Base-by-base conservation (phyloP, 2,797 vertebrate genomes). In the Mormyrus proboscirostris region DNA sequence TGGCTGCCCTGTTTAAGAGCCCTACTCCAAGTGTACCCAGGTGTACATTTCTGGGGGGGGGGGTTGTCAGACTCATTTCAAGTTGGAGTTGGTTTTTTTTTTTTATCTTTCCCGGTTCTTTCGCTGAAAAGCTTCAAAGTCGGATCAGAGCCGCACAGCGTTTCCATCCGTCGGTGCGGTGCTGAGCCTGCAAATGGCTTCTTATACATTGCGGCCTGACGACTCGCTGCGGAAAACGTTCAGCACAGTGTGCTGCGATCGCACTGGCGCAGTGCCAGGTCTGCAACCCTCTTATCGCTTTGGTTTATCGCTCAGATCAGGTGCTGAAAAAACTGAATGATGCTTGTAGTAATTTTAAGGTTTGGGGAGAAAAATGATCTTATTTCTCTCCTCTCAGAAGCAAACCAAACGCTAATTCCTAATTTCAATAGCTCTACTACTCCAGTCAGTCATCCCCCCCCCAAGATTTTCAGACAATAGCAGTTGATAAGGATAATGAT, bases 401-500 rank as follows among this genome's bases (percentile, higher is more conserved):
- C n/a, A 49, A 85, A 47, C 2, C 83, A 53, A 85, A 85, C 0
- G 0, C 50, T 50, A 25, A 82, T 47, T 82, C 76, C 41, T 22
- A n/a, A 82, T 22, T 82, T 47, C 76, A 9, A 22, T 16, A 38
- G 33, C 69, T 73, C 33, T 16, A 38, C 65, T 73, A 38, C 38
- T 14, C 29, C 16, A 38, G 12, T 38, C 29, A 73, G 65, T 73
- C 29, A 38, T 0, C 10, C 25, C 65, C 9, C 59, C 59, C 8
- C 10, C 69, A 16, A 73, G 4, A 73, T 73, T 73, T 73, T 73
- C 69, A 38, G 69, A 19, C 29, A 38, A 73, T 38, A 38, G 65
- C 33, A 73, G 12, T 4, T 73, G 65, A 79, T 79, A 44, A 44
- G 4, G 69, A n/a, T 89, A 90, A 90, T 47, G 41, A 87, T 25